A percentile compares a stretch with the other conserved stretches of the same genome.
Evolutionary conservation across 2,113 vertebrate genomes (phyloP).

Genomic region (Tautogolabrus adspersus): DNA sequence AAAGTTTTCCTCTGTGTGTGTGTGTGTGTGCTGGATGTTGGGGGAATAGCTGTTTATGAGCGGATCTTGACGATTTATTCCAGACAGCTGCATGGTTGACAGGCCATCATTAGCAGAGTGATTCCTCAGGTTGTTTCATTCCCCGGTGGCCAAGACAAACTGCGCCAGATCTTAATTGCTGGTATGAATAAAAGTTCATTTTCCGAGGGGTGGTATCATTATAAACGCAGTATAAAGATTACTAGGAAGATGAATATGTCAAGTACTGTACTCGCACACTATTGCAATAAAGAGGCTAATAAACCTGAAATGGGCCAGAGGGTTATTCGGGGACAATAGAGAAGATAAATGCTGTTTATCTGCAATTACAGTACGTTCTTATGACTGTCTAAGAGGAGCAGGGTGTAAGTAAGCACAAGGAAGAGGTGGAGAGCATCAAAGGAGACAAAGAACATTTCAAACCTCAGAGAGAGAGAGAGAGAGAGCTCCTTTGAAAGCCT

Average conservation of each 20-base stretch:
- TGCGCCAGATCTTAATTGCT: constrained; percentile 85
- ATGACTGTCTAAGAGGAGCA: constrained; percentile 59
- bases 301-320: constrained; percentile 71
- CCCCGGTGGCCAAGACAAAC: constrained; percentile 84
- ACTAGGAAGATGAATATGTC: constrained; percentile 77
- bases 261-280: constrained; percentile 71
- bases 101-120: constrained; percentile 85
- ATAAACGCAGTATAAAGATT: constrained; percentile 78
- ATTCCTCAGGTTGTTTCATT: constrained; percentile 85
- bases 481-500: constrained; percentile 17
- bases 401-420: constrained; percentile 38
- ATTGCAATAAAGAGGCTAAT: constrained; percentile 77
- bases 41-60: constrained; percentile 84
- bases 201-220: constrained; percentile 77
- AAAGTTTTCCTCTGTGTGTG: constrained; percentile 58
- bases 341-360: constrained; percentile 80
- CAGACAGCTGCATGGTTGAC: constrained; percentile 88
- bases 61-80: constrained; percentile 84
- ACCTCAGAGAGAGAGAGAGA: not conserved
- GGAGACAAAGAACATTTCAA: constrained; percentile 43
- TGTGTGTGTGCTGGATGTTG: constrained; percentile 65
- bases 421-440: constrained; percentile 45
- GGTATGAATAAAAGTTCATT: constrained; percentile 86
- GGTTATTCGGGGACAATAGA: constrained; percentile 73
- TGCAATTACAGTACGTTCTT: constrained; percentile 65